These are phyloP conservation scores for Crypturellus tataupa DNA, from an alignment of 2,797 vertebrate genomes.

Conservation along the genomic window DNA sequence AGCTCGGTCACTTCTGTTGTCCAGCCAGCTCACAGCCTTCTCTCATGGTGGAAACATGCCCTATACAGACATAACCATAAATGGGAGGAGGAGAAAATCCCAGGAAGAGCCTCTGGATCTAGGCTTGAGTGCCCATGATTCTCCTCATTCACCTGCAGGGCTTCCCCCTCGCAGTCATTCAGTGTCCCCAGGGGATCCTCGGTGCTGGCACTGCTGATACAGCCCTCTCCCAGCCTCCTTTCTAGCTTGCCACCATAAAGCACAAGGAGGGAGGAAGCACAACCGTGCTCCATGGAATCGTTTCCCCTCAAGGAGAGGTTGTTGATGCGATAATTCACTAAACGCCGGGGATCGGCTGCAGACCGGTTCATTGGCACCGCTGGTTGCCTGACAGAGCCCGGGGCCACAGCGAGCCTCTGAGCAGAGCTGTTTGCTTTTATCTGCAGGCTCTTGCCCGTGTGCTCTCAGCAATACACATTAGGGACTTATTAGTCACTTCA, in stretches of 20 bases:
- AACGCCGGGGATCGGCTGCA: background rate
- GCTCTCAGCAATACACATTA: background rate
- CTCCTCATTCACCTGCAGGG: background rate
- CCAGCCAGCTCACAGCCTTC: background rate
- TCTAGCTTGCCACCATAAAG: background rate
- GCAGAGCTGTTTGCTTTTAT: background rate
- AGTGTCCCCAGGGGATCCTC: background rate
- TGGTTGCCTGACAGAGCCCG: fast-evolving
- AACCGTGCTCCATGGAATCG: background rate
- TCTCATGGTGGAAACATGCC: background rate
- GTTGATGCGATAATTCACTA: background rate
- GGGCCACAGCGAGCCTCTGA: background rate
- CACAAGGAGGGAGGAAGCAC: fast-evolving
- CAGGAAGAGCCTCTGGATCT: background rate
- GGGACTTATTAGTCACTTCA: background rate
- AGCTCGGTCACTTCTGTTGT: fast-evolving
- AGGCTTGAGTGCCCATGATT: background rate
- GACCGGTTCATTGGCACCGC: background rate
- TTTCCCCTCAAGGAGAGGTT: background rate
- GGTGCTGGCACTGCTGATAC: background rate
- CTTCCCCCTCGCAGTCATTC: background rate
- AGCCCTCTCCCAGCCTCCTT: background rate
- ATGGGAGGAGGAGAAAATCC: background rate
- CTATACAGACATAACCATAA: background rate
- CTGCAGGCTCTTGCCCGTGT: background rate